phyloP scores from a whole-genome alignment of 2,797 vertebrate genomes.

The Hypotaenidia okinawae region DNA sequence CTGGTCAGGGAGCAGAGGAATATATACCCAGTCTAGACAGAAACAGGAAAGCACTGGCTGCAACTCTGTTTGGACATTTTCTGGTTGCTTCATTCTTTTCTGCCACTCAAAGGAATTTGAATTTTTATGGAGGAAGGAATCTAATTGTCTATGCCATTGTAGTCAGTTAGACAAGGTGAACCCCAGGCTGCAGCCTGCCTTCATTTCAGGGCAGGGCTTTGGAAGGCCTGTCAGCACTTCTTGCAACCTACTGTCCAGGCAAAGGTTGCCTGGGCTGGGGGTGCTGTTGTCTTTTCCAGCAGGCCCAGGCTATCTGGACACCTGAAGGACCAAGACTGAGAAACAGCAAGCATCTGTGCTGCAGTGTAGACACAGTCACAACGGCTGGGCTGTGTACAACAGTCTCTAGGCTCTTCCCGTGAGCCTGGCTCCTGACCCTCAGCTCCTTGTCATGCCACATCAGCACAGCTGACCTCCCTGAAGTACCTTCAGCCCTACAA shows the following conservation, averaged over 20 bases:
- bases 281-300: neutral
- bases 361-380: neutral
- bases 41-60: neutral
- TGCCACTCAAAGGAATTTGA: neutral
- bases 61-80: neutral
- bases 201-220: neutral
- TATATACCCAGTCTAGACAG: neutral
- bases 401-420: neutral
- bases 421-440: neutral
- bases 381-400: accelerated
- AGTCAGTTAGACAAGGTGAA: neutral
- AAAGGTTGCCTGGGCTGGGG: neutral
- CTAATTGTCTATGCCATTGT: neutral
- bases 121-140: neutral
- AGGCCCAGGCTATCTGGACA: neutral
- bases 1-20: neutral
- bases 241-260: neutral
- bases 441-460: neutral
- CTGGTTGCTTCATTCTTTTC: neutral
- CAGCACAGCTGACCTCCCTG: neutral
- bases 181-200: neutral
- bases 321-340: neutral
- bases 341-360: neutral
- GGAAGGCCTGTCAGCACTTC: neutral
- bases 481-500: neutral